phyloP scores from a whole-genome alignment of 2,888 invertebrate species.

The Protophormia terraenovae region DNA sequence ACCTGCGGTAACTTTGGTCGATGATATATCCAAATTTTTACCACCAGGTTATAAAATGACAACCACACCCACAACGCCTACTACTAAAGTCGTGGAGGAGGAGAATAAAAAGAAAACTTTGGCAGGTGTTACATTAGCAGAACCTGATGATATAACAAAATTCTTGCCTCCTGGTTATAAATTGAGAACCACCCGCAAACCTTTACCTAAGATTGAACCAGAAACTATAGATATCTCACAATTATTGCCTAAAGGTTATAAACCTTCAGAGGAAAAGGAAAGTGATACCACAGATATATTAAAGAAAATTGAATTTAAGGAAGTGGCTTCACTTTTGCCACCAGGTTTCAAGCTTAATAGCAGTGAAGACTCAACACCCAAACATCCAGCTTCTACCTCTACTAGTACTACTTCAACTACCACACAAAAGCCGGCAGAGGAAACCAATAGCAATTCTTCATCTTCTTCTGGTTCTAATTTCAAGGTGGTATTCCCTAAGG shows the following conservation, averaged over 20 bases:
- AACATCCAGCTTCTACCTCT: conserved; percentile 71
- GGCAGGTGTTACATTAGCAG: conserved; percentile 74
- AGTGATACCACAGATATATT: conserved; percentile 69
- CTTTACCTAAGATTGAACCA: conserved; percentile 51
- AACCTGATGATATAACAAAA: conserved; percentile 83
- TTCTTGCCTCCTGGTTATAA: conserved; percentile 85
- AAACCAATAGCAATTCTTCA: conserved; percentile 65
- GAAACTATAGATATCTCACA: conserved; percentile 82
- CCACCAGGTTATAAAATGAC: conserved; percentile 83
- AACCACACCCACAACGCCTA: conserved; percentile 52
- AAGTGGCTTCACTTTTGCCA: conserved; percentile 82
- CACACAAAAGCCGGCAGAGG: conserved; percentile 71
- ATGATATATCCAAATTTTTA: conserved; percentile 85
- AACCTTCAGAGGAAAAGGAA: conserved; percentile 71
- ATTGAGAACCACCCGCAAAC: conserved; percentile 76
- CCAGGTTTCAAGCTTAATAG: conserved; percentile 83
- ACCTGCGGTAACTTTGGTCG: conserved; percentile 81
- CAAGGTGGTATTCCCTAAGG: conserved; percentile 90
- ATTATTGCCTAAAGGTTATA: conserved; percentile 85
- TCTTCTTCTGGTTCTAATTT: conserved; percentile 82
- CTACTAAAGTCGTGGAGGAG: conserved; percentile 68
- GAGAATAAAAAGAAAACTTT: conserved; percentile 65
- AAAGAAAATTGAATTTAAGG: conserved; percentile 78
- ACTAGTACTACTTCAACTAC: conserved; percentile 64
- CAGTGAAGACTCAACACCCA: not conserved